Evolutionary conservation across 2,113 vertebrate species (phyloP).

Genomic region (Labeo catla): DNA sequence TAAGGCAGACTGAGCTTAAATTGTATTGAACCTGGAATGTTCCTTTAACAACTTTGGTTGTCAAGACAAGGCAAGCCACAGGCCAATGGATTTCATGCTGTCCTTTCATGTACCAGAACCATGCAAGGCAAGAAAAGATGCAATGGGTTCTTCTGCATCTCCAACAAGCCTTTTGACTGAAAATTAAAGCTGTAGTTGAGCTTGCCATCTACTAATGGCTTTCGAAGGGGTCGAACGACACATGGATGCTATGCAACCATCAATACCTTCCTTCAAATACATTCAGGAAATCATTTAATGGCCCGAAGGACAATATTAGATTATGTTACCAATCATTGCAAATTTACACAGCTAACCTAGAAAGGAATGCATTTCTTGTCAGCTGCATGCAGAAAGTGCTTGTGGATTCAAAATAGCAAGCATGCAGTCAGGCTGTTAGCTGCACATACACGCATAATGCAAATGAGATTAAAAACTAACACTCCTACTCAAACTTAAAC

Average conservation of each 20-base stretch:
- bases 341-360: background rate
- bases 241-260: background rate
- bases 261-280: background rate
- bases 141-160: constrained; percentile 5
- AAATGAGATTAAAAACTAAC: constrained; percentile 40
- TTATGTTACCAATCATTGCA: background rate
- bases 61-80: background rate
- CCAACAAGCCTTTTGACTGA: background rate
- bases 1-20: background rate
- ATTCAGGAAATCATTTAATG: background rate
- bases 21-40: background rate
- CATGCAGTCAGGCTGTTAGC: constrained; percentile 47
- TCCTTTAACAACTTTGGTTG: constrained; percentile 1
- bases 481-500: constrained; percentile 1
- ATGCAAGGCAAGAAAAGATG: constrained; percentile 29
- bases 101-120: background rate
- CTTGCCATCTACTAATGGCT: constrained; percentile 12
- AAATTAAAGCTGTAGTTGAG: background rate
- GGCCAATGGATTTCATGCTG: constrained; percentile 18
- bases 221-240: background rate
- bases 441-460: constrained; percentile 44
- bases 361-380: constrained; percentile 2
- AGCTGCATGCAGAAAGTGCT: constrained; percentile 26
- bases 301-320: background rate
- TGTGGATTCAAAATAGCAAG: constrained; percentile 39